A percentile compares a stretch with the other conserved stretches of the same genome.
Conservation (phyloP, 2,888 invertebrate genomes). For the Vanessa cardui region DNA sequence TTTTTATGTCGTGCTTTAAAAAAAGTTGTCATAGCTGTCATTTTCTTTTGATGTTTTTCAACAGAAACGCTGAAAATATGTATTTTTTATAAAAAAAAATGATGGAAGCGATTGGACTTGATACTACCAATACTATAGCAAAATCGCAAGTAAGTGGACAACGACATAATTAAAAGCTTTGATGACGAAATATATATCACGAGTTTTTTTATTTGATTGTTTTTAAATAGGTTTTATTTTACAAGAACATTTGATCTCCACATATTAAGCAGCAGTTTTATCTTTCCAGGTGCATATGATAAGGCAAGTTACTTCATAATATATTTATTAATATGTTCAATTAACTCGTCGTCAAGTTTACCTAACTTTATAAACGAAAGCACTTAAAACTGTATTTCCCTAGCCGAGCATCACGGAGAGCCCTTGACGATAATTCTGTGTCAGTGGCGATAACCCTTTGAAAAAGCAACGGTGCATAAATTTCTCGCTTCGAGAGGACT, state of each 20-base stretch:
- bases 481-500: slow-evolving; percentile 28
- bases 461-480: slow-evolving; percentile 38
- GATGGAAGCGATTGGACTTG: not conserved
- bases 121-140: slow-evolving; percentile 31
- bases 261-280: no score
- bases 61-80: not conserved
- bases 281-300: no score
- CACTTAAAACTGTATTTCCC: slow-evolving; percentile 20
- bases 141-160: slow-evolving; percentile 50
- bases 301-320: not conserved
- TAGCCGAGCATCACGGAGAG: slow-evolving; percentile 21
- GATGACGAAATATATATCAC: slow-evolving; percentile 11
- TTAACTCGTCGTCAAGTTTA: not conserved
- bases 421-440: slow-evolving; percentile 34
- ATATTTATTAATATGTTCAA: not conserved
- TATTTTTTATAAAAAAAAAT: not conserved
- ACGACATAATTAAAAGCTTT: slow-evolving; percentile 11
- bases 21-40: not conserved
- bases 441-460: slow-evolving; percentile 39
- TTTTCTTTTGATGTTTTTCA: not conserved
- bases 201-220: slow-evolving; percentile 1
- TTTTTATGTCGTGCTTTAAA: not conserved
- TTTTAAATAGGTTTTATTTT: not conserved
- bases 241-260: not conserved
- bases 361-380: slow-evolving; percentile 6